Percentiles rank a stretch among this genome's conserved stretches.
phyloP scores from a whole-genome alignment of 2,888 invertebrate species.

The Sphaeridia pumilis region DNA sequence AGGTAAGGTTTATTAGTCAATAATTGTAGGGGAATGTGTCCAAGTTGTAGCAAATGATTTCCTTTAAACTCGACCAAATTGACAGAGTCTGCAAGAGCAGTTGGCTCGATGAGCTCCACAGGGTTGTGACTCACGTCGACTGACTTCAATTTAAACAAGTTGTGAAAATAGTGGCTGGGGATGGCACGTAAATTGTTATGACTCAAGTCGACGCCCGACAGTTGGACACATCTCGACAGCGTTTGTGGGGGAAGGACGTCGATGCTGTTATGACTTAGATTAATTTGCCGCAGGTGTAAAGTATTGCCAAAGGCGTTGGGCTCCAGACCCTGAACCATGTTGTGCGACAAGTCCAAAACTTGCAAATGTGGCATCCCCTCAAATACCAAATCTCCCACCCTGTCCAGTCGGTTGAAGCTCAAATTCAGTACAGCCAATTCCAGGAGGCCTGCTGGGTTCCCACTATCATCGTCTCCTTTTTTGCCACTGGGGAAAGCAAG shows the following conservation, averaged over 20 bases:
- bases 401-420: conserved; percentile 5
- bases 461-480: neutral
- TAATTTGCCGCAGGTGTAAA: neutral
- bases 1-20: conserved; percentile 13
- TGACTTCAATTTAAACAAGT: conserved; percentile 12
- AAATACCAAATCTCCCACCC: neutral
- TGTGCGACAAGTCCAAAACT: conserved; percentile 2
- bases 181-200: conserved; percentile 5
- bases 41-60: conserved; percentile 4
- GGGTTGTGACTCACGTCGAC: conserved; percentile 13
- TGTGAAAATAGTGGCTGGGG: conserved; percentile 3
- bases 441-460: neutral
- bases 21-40: conserved; percentile 3
- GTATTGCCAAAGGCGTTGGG: conserved; percentile 7
- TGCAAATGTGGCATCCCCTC: conserved; percentile 5
- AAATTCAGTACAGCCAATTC: neutral
- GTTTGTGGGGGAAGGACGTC: neutral
- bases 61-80: conserved; percentile 10
- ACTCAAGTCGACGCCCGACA: conserved; percentile 4
- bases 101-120: neutral
- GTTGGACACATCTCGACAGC: conserved; percentile 2
- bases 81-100: conserved; percentile 7
- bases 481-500: no score
- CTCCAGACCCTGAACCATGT: conserved; percentile 1
- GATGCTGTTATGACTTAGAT: conserved; percentile 11